Evolutionary conservation across 2,113 vertebrate genomes (phyloP), one percentile per base, ranked within the genome.

Genomic region (Elaphurus davidianus): DNA sequence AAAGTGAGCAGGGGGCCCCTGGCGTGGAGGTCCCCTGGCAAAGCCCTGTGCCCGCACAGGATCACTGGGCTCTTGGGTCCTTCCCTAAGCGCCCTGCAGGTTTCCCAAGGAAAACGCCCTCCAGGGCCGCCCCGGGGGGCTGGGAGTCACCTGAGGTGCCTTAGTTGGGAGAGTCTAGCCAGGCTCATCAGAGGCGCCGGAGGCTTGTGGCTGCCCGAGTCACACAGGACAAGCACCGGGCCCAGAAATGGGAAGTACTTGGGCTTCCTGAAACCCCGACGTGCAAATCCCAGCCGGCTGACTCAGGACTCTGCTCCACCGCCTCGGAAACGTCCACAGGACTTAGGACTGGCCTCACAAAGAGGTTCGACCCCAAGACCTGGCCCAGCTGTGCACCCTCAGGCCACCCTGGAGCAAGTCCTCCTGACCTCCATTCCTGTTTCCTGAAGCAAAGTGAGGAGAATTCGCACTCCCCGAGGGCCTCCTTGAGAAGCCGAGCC

Each of bases 261-360:
- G 90, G 92, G 94, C 87, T 98, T 98, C 93, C 94, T 97, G 97
- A 97, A 94, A 95, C 87, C 79, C 87, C 30, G 13, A 92, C 50
- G 82, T 95, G 97, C 97, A 91, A 89, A 94, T 92, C 90, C 94
- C 88, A 57, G 95, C 33, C 76, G 23, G 64, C 90, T 92, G 94
- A 98, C 85, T 97, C 87, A 33, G 47, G 90, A 40, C 28, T 96
- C 90, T 55, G 28, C 64, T 47, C 82, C 6, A 33, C 33, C 16
- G 21, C 67, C 89, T 40, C 52, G 36, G 86, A 87, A 93, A 54
- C 1, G 0, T 30, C 54, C 74, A 50, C 7, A 14, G 4, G 30
- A 28, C n/a, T 17, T 6, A 64, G 90, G 45, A 45, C n/a, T 10
- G 0, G 2, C 60, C 52, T 28, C 4, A 62, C 23, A 54, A 43